Evolutionary conservation across 1,140 invertebrate species (phyloP).

Genomic region (Battus philenor): DNA sequence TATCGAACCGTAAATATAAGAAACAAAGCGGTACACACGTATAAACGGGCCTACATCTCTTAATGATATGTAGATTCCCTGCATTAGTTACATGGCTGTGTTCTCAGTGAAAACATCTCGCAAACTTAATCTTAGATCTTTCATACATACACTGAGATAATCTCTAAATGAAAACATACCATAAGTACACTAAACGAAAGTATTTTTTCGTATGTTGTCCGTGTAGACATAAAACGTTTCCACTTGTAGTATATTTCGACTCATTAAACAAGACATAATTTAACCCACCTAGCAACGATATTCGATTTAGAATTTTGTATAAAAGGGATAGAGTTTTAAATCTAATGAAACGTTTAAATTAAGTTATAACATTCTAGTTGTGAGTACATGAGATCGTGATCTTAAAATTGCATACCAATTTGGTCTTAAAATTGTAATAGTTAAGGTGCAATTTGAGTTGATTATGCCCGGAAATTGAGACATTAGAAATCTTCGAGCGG

Average conservation of each 20-base stretch:
- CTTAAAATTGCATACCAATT: constrained; percentile 27
- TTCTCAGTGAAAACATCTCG: constrained; percentile 71
- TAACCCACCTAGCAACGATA: constrained; percentile 33
- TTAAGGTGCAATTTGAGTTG: constrained; percentile 36
- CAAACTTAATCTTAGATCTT: constrained; percentile 31
- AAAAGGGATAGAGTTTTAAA: constrained; percentile 28
- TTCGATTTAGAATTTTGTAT: constrained; percentile 34
- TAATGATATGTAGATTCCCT: constrained; percentile 75
- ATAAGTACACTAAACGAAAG: constrained; percentile 18
- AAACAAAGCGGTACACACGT: constrained; percentile 73
- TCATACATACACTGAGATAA: constrained; percentile 19
- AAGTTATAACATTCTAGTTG: constrained; percentile 36
- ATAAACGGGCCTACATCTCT: constrained; percentile 70
- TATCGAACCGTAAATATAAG: constrained; percentile 66
- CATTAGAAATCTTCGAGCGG: constrained; percentile 70
- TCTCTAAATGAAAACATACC: constrained; percentile 25
- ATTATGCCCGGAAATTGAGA: constrained; percentile 56
- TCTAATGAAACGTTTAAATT: constrained; percentile 17
- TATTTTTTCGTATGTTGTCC: constrained; percentile 11
- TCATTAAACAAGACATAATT: constrained; percentile 76
- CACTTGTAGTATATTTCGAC: constrained; percentile 38
- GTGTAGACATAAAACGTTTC: constrained; percentile 27
- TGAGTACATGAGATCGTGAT: constrained; percentile 40
- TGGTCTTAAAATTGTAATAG: constrained; percentile 12
- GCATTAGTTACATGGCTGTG: constrained; percentile 75